Conservation (phyloP, 2,888 invertebrate species). For the Tiphia femorata region DNA sequence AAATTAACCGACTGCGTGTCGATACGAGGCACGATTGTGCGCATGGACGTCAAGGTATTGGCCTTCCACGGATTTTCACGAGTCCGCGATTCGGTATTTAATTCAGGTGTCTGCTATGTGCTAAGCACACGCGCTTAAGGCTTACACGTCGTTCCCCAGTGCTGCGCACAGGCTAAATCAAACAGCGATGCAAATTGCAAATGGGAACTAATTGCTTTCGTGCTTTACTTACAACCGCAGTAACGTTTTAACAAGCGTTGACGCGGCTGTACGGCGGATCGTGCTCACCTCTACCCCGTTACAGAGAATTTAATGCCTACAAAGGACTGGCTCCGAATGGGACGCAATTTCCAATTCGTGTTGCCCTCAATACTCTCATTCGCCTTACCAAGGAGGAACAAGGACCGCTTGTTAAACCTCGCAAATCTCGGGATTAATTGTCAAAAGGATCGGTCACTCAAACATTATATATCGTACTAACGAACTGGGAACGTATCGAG, state of each 20-base stretch:
- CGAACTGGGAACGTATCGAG: too few relatives aligned
- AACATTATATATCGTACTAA: too few relatives aligned
- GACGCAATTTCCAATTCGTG: conserved; percentile 19
- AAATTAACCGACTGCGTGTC: too few relatives aligned
- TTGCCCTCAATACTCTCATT: conserved; percentile 16
- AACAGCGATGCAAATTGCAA: conserved; percentile 49
- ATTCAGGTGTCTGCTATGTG: conserved; percentile 28
- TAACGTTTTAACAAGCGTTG: conserved; percentile 46
- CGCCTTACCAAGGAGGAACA: too few relatives aligned
- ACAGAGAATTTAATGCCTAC: conserved; percentile 22
- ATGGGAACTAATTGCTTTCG: conserved; percentile 52
- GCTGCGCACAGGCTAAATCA: conserved; percentile 37
- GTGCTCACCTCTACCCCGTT: conserved; percentile 3
- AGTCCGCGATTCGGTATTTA: conserved; percentile 17
- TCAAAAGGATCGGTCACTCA: too few relatives aligned
- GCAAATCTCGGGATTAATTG: too few relatives aligned
- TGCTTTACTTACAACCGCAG: conserved; percentile 48
- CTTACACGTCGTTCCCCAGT: conserved; percentile 8
- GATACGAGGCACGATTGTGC: too few relatives aligned
- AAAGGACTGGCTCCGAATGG: conserved; percentile 20
- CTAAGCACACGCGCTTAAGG: conserved; percentile 29
- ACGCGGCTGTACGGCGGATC: conserved; percentile 23
- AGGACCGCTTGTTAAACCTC: too few relatives aligned
- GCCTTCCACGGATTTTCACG: conserved; percentile 7
- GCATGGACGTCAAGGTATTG: too few relatives aligned